Evolutionary conservation across 1,140 invertebrate genomes (phyloP).

Genomic region (Gonatopus flavifemur): DNA sequence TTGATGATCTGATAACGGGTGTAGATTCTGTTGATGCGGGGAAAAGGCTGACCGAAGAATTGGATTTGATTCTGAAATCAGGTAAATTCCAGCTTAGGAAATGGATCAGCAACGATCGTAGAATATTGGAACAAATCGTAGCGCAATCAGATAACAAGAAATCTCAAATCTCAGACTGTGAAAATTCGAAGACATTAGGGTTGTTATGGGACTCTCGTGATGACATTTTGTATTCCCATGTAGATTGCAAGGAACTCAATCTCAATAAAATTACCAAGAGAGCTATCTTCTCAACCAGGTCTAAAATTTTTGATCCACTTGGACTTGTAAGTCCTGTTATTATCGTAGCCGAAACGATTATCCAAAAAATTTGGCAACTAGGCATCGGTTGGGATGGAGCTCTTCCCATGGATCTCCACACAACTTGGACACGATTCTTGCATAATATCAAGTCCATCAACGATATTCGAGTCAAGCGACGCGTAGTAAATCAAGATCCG

Average conservation of each 20-base stretch:
- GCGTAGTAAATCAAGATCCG: not conserved
- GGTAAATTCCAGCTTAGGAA: no score
- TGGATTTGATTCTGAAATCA: no score
- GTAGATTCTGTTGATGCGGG: conserved; percentile 15
- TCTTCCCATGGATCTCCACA: not conserved
- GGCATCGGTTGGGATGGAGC: conserved; percentile 14
- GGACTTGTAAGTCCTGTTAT: no score
- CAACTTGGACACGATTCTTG: not conserved
- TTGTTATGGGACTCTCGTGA: conserved; percentile 15
- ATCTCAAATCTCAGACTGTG: no score
- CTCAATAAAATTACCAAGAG: not conserved
- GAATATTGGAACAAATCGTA: no score
- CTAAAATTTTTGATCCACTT: conserved; percentile 20
- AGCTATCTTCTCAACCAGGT: conserved; percentile 13
- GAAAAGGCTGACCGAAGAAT: no score
- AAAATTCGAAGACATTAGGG: conserved; percentile 22
- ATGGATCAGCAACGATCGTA: no score
- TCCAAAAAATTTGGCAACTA: no score
- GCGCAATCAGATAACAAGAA: no score
- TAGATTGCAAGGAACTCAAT: not conserved
- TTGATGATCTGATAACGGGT: no score
- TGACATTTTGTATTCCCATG: conserved; percentile 9
- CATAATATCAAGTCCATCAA: not conserved
- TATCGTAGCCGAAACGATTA: no score
- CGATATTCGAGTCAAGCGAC: not conserved